Base-by-base conservation (phyloP, 1,140 invertebrate species). In the Orussus abietinus region DNA sequence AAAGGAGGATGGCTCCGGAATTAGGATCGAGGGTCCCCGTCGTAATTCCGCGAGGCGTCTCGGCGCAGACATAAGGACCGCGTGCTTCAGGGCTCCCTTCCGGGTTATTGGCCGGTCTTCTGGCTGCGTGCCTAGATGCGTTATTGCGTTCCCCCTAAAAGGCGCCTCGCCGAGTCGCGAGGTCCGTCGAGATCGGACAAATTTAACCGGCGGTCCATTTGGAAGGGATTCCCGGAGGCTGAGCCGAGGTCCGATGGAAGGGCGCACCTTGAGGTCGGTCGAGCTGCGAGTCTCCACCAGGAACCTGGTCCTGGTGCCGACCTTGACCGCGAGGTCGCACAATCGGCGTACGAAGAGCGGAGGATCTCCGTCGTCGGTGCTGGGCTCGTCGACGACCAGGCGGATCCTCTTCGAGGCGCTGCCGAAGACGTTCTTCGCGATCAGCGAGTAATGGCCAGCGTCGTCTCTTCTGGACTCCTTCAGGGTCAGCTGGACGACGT, bases 281-380 rank as follows among this genome's bases (percentile, higher is more conserved):
- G 81, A 76, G 66, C 86, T 88, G 51, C 80, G 72, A 38, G 91
- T 86, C 71, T 92, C 88, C 17, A 90, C 86, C 6, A 91, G 75
- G 49, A 92, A 84, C 45, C 88, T 77, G 0, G 86, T 86, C 49
- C 88, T 75, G 3, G 88, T 86, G 41, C 88, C 88, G 55, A 92
- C 87, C 75, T 91, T 91, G 17, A 90, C 87, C 1, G 85, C 82
- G 4, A 90, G 77, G 66, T 91, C 87, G 45, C 80, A 83, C 4
- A 92, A 75, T 42, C 85, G 75, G 38, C 87, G 76, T 5, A 89
- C 64, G 63, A 92, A 91, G 21, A 79, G 65, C 1, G 88, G 88
- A n/a, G 83, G 84, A 48, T 83, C 82, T 38, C 79, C 79, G 30
- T 75, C 68, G 10, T 70, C 63, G 9, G 48, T 47, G 12, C 50